Evolutionary conservation across 2,888 invertebrate genomes (phyloP), one percentile per base, ranked within the genome.

Genomic region (Halocaridina rubra): DNA sequence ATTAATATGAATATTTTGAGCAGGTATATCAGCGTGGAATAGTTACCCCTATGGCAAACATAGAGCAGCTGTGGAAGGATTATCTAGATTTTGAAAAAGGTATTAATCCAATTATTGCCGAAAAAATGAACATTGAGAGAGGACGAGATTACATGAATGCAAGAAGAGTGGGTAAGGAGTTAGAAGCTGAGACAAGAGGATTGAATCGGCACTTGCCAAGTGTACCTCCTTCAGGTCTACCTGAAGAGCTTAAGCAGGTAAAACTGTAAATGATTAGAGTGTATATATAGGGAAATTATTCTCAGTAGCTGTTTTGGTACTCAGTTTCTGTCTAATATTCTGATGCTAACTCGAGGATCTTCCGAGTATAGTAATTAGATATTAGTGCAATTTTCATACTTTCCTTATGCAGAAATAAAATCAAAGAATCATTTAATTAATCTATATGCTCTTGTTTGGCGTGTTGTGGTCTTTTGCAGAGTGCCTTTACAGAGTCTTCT

Each of bases 101-200:
- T 89, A 96, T 98, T 84, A 96, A 96, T 91, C 94, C 94, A 2
- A 94, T 95, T 89, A 95, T 96, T 89, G 98, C 99, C 0, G 99
- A 99, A 90, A 97, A 99, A 91, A 98, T 99, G 97, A 97, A 97
- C 16, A 96, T 96, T 90, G 99, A 99, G 91, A 92, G 98, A 30
- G 97, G 97, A 61, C 93, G 98, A 46, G 99, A 99, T 90, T 99
- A 99, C 90, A 98, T 98, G 97, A 98, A 98, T 91, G 98, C 98
- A 0, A 93, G 98, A 13, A 93, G 98, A 57, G 98, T 99, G 2
- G 96, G 98, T 46, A 99, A 98, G 91, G 98, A 98, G 91, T 92
- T 98, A 90, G 99, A 99, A 92, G 96, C 95, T 0, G 96, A 97
- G 53, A 98, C 98, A 0, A 93, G 99, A 89, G 99, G 99, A 0